A percentile compares a stretch with the other conserved stretches of the same genome.
phyloP scores from a whole-genome alignment of 2,113 vertebrate species.

The Emberiza fucata region DNA sequence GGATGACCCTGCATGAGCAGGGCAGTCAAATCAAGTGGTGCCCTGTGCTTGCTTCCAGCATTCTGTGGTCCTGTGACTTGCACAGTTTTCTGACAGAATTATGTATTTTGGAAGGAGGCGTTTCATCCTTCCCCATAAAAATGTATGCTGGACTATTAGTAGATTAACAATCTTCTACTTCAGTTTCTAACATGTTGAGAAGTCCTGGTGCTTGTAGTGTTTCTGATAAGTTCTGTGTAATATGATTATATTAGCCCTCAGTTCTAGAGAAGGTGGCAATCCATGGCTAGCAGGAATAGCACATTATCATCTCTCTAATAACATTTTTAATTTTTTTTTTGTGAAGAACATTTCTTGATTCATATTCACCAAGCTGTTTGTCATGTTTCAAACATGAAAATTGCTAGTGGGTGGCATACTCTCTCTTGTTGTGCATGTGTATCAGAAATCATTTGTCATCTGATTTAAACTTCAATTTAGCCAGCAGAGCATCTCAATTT shows the following conservation, averaged over 20 bases:
- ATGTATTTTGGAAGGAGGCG: not conserved
- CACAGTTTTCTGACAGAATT: not conserved
- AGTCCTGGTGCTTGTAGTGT: not conserved
- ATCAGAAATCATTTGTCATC: constrained; percentile 51
- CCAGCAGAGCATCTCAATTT: constrained; percentile 24
- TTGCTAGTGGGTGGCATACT: constrained; percentile 46
- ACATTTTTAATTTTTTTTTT: not conserved
- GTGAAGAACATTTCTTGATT: not conserved
- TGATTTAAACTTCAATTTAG: constrained; percentile 58
- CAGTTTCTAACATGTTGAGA: not conserved
- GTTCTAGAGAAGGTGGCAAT: not conserved
- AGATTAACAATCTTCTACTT: not conserved
- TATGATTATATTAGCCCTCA: not conserved
- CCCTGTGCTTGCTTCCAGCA: not conserved
- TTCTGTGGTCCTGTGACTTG: not conserved
- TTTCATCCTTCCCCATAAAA: not conserved
- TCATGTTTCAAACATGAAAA: constrained; percentile 35
- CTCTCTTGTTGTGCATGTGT: not conserved
- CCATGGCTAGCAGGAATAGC: not conserved
- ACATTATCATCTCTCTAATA: not conserved
- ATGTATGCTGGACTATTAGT: not conserved
- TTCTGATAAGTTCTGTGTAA: not conserved
- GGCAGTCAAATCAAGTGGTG: not conserved
- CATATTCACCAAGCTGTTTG: constrained; percentile 18
- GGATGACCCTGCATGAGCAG: not conserved